Conservation (phyloP, 2,888 invertebrate genomes). For the Drosophila mulleri region DNA sequence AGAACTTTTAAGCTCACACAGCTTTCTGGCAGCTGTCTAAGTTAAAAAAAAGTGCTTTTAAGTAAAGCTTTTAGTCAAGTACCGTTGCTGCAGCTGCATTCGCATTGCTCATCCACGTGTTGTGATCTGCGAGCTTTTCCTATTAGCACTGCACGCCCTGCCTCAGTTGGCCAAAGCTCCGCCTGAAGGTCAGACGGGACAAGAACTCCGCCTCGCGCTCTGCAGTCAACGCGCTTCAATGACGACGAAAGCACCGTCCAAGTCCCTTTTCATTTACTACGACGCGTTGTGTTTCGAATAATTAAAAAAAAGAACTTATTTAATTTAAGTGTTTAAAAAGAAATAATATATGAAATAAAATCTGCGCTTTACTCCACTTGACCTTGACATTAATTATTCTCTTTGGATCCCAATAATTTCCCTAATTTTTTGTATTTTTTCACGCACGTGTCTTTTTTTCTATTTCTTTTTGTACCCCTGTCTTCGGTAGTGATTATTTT, state of each 20-base stretch:
- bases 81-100: not conserved
- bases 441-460: slow-evolving; percentile 65
- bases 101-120: slow-evolving; percentile 31
- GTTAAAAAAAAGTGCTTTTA: not conserved
- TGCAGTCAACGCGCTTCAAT: slow-evolving; percentile 72
- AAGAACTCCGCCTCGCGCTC: slow-evolving; percentile 34
- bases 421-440: slow-evolving; percentile 25
- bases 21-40: not conserved
- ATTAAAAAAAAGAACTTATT: slow-evolving; percentile 11
- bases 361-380: slow-evolving; percentile 31
- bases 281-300: slow-evolving; percentile 53
- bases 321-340: slow-evolving; percentile 29
- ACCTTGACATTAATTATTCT: slow-evolving; percentile 50
- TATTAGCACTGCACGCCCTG: slow-evolving; percentile 10
- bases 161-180: slow-evolving; percentile 45
- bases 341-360: slow-evolving; percentile 5
- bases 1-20: not conserved
- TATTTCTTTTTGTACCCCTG: slow-evolving; percentile 40
- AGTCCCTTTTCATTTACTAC: slow-evolving; percentile 47
- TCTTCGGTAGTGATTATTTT: slow-evolving; percentile 67
- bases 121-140: slow-evolving; percentile 22
- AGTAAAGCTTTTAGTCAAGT: slow-evolving; percentile 25
- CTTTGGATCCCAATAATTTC: slow-evolving; percentile 24
- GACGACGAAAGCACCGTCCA: slow-evolving; percentile 68
- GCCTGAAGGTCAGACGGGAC: slow-evolving; percentile 73